Evolutionary conservation across 1,140 invertebrate species (phyloP).

Genomic region (Mylabris phalerata): DNA sequence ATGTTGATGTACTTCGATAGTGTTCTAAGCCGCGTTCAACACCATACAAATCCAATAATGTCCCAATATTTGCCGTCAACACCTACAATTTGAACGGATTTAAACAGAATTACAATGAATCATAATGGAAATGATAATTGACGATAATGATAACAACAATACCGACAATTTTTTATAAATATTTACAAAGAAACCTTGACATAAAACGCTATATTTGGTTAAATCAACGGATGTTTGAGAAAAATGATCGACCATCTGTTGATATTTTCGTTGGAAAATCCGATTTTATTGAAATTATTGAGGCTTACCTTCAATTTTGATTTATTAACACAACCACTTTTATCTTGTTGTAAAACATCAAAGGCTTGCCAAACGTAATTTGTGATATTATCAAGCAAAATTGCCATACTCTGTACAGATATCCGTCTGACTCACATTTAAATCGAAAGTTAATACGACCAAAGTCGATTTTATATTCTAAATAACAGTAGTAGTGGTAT

Average conservation of each 20-base stretch:
- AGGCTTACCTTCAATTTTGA: constrained; percentile 65
- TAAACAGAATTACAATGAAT: constrained; percentile 6
- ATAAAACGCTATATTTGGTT: neutral
- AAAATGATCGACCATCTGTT: neutral
- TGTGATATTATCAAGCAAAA: constrained; percentile 59
- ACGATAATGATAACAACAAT: constrained; percentile 4
- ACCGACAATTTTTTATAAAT: neutral
- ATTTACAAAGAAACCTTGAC: constrained; percentile 3
- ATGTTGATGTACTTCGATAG: constrained; percentile 55
- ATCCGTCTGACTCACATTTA: neutral
- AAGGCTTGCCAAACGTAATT: constrained; percentile 74
- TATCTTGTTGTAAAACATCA: constrained; percentile 55
- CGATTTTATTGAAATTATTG: neutral
- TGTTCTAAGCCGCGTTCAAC: constrained; percentile 72
- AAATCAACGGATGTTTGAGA: neutral
- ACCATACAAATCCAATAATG: constrained; percentile 56
- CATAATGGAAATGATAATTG: neutral
- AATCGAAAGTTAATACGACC: too few species aligned
- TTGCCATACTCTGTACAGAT: constrained; percentile 48
- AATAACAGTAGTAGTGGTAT: too few species aligned
- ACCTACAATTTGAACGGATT: constrained; percentile 41
- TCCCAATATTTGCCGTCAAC: constrained; percentile 53
- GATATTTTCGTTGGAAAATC: neutral
- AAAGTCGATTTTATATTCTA: too few species aligned
- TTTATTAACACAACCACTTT: constrained; percentile 56